Evolutionary conservation across 2,113 vertebrate species (phyloP).

Genomic region (Percina caprodes): DNA sequence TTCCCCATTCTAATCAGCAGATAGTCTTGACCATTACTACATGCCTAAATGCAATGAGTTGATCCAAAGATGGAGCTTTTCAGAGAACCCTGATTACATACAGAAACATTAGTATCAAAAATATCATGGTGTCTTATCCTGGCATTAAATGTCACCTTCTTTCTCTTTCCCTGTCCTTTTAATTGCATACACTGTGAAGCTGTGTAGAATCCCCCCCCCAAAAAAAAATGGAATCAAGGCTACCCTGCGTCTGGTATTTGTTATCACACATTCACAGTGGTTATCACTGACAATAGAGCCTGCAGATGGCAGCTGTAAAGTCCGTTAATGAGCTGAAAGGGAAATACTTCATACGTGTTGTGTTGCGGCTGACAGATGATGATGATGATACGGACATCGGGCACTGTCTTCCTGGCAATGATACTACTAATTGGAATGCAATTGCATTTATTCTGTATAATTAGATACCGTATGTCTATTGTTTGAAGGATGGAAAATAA

Average conservation of each 20-base stretch:
- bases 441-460: slow-evolving; percentile 25
- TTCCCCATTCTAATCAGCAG: no score
- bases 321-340: background rate
- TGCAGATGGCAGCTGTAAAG: background rate
- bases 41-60: no score
- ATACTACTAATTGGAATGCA: background rate
- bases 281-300: background rate
- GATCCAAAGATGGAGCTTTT: no score
- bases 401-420: slow-evolving; percentile 31
- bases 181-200: no score
- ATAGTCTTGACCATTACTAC: no score
- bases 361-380: slow-evolving; percentile 4
- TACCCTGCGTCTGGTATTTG: slow-evolving; percentile 4
- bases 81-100: no score
- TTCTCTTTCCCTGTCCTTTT: no score
- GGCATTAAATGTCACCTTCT: no score
- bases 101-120: no score
- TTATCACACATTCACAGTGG: background rate
- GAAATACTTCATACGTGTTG: background rate
- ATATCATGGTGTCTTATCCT: no score
- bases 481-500: slow-evolving; percentile 24
- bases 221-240: background rate
- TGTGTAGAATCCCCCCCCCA: background rate
- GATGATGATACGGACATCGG: background rate
- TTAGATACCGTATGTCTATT: background rate